phyloP scores from a whole-genome alignment of 1,140 invertebrate species.

The Drosophila bocki region DNA sequence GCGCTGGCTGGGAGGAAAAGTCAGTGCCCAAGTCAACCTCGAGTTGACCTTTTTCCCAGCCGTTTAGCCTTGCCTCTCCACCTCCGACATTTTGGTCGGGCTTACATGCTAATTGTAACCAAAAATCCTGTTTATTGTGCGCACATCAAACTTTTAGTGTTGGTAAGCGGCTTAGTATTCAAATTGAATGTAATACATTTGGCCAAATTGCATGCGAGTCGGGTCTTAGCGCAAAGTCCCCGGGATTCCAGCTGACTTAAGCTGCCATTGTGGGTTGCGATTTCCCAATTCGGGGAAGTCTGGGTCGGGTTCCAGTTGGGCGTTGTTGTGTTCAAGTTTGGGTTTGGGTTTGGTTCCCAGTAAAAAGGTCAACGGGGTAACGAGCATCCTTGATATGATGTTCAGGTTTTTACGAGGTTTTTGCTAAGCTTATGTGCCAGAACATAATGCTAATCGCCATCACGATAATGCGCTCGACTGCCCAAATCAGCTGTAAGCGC shows the following conservation, averaged over 20 bases:
- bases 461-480: slow-evolving; percentile 32
- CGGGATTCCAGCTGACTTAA: slow-evolving; percentile 70
- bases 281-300: slow-evolving; percentile 14
- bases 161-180: slow-evolving; percentile 84
- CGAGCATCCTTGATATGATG: slow-evolving; percentile 43
- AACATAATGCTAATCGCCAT: slow-evolving; percentile 55
- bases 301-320: background rate
- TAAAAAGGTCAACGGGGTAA: slow-evolving; percentile 55
- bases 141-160: slow-evolving; percentile 84
- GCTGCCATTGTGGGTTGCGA: slow-evolving; percentile 51
- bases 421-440: slow-evolving; percentile 38
- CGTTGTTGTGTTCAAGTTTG: background rate
- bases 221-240: slow-evolving; percentile 72
- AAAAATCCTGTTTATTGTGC: slow-evolving; percentile 83
- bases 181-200: slow-evolving; percentile 84
- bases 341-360: background rate
- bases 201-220: slow-evolving; percentile 79
- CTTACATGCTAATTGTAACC: slow-evolving; percentile 83
- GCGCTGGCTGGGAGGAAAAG: slow-evolving; percentile 60
- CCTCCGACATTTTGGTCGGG: slow-evolving; percentile 40
- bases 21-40: slow-evolving; percentile 71
- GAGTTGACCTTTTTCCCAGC: slow-evolving; percentile 29
- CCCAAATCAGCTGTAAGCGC: slow-evolving; percentile 31
- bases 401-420: slow-evolving; percentile 38
- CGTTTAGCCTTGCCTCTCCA: background rate